Conservation (phyloP, 2,888 invertebrate species). For the Lingula anatina region DNA sequence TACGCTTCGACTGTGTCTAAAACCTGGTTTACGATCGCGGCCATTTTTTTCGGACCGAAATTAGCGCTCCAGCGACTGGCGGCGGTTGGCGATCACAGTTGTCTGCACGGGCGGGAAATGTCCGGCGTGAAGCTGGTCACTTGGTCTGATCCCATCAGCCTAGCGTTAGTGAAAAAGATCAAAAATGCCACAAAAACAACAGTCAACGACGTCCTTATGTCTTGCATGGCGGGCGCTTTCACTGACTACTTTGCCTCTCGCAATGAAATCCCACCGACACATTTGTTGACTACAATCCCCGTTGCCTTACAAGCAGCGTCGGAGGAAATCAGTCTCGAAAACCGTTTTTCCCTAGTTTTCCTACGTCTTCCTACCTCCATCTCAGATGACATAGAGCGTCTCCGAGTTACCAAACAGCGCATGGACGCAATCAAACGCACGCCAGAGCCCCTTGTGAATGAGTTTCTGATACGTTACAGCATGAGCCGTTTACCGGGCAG, state of each 20-base stretch:
- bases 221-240: conserved; percentile 13
- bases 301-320: not conserved
- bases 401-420: not conserved
- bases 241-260: conserved; percentile 3
- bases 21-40: not conserved
- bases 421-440: not conserved
- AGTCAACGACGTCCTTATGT: conserved; percentile 18
- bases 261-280: not conserved
- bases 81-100: not conserved
- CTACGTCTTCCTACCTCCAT: not conserved
- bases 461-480: not conserved
- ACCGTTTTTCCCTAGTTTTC: not conserved
- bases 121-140: not conserved
- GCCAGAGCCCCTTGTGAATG: not conserved
- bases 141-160: conserved; percentile 8
- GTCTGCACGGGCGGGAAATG: not conserved
- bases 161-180: conserved; percentile 14
- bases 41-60: not conserved
- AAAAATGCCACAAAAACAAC: conserved; percentile 13
- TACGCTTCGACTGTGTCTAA: not conserved
- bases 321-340: not conserved
- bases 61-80: not conserved
- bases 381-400: not conserved
- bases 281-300: not conserved
- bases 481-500: not conserved